Percentiles rank a stretch among this genome's conserved stretches.
phyloP scores from a whole-genome alignment of 1,140 invertebrate species.

The Zelostemma sp. region DNA sequence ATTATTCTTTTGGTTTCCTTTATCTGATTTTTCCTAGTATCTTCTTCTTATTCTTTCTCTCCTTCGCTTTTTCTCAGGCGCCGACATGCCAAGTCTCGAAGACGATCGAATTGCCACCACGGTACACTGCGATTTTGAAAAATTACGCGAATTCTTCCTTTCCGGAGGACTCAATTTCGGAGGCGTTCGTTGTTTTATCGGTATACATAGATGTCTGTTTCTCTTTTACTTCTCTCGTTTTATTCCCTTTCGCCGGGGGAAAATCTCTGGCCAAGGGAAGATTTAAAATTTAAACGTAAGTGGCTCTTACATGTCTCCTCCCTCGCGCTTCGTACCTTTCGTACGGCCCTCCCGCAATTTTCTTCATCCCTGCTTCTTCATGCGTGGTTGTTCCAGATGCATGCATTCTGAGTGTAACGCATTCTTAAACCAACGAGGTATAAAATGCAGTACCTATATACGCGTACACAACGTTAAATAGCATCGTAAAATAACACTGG shows the following conservation, averaged over 20 bases:
- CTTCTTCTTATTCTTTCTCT: conserved; percentile 16
- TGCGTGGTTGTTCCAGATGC: conserved; percentile 47
- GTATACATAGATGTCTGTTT: conserved; percentile 13
- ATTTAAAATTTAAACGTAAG: conserved; percentile 52
- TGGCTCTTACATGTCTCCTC: conserved; percentile 42
- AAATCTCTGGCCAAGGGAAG: conserved; percentile 41
- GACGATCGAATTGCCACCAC: conserved; percentile 43
- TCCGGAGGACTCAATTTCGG: conserved; percentile 32
- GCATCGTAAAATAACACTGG: not conserved
- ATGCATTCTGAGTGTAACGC: conserved; percentile 45
- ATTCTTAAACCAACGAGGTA: conserved; percentile 45
- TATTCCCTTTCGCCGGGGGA: conserved; percentile 25
- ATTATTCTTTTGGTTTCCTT: conserved; percentile 26
- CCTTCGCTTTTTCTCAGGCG: no score
- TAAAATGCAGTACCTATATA: conserved; percentile 32
- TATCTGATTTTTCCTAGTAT: no score
- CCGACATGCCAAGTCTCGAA: conserved; percentile 19
- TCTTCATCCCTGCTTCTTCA: conserved; percentile 28
- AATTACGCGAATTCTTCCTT: conserved; percentile 30
- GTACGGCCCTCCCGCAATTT: conserved; percentile 36
- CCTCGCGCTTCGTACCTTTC: conserved; percentile 27
- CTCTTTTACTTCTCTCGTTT: conserved; percentile 13
- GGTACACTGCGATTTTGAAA: conserved; percentile 37
- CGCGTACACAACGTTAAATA: conserved; percentile 13
- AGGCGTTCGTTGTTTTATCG: conserved; percentile 8